Percentiles rank a stretch among this genome's conserved stretches.
Evolutionary conservation across 2,888 invertebrate species (phyloP).

Genomic region (Drosophila nigricruria): DNA sequence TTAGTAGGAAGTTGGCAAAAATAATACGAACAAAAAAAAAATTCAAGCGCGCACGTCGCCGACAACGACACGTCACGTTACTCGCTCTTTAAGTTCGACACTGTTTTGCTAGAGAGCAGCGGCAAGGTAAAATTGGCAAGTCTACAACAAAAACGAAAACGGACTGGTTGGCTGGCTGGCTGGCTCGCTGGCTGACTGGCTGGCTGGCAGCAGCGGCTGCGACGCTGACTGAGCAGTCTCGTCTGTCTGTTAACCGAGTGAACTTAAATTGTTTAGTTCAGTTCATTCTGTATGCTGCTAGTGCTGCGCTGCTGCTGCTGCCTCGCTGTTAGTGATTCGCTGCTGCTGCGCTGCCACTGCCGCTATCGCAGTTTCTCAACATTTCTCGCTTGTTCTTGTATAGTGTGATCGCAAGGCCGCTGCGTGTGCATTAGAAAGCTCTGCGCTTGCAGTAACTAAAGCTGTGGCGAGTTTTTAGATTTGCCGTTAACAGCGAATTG

Average conservation of each 20-base stretch:
- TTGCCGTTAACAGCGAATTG: constrained; percentile 36
- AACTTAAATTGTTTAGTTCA: constrained; percentile 72
- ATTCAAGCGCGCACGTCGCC: constrained; percentile 57
- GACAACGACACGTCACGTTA: constrained; percentile 79
- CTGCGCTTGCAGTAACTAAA: constrained; percentile 21
- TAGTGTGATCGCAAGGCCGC: constrained; percentile 46
- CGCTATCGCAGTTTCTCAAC: constrained; percentile 33
- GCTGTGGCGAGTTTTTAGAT: constrained; percentile 18
- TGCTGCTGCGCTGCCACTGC: background rate
- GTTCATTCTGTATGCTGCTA: constrained; percentile 44
- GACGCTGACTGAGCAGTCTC: constrained; percentile 38
- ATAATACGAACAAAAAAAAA: constrained; percentile 59
- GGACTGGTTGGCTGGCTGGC: constrained; percentile 27
- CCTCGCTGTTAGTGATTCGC: no score
- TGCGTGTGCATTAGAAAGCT: constrained; percentile 50
- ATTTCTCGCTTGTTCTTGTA: constrained; percentile 49
- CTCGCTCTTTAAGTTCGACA: constrained; percentile 79
- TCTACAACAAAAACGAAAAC: constrained; percentile 61
- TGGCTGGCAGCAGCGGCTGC: constrained; percentile 30
- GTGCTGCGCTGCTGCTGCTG: background rate
- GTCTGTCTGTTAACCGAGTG: constrained; percentile 70
- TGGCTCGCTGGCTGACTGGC: constrained; percentile 22
- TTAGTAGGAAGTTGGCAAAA: constrained; percentile 68
- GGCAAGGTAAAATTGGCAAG: constrained; percentile 73
- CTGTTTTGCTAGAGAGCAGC: constrained; percentile 69